Evolutionary conservation across 2,113 vertebrate genomes (phyloP).

Genomic region (Fregata magnificens): DNA sequence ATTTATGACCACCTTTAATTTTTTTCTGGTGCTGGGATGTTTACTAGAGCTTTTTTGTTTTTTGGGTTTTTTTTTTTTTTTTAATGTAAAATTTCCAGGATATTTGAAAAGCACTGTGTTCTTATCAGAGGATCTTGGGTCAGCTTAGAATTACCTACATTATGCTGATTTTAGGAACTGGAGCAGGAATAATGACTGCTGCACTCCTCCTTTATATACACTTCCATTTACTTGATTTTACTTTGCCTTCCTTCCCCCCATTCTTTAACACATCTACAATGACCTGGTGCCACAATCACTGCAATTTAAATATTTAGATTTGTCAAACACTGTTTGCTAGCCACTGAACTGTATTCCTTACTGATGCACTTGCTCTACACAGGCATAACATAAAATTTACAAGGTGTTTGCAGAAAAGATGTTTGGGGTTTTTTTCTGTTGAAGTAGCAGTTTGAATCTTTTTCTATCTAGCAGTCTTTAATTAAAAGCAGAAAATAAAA

Average conservation of each 20-base stretch:
- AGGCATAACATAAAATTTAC: neutral
- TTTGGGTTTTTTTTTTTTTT: neutral
- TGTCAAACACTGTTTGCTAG: neutral
- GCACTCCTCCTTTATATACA: neutral
- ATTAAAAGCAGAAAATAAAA: conserved; percentile 49
- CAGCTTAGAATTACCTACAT: neutral
- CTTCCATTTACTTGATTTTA: neutral
- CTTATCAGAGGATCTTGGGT: neutral
- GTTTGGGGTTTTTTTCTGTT: neutral
- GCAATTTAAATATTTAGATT: neutral
- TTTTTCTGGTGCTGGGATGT: neutral
- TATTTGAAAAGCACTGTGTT: neutral
- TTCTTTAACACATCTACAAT: neutral
- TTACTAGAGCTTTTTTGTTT: neutral
- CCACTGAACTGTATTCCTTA: neutral
- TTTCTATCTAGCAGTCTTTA: neutral
- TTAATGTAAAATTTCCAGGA: neutral
- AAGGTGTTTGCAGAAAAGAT: neutral
- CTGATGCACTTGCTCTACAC: neutral
- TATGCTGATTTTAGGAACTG: neutral
- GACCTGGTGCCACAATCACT: neutral
- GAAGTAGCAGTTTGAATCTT: neutral
- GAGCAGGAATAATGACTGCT: neutral
- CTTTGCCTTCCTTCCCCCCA: neutral
- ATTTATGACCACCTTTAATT: neutral